A percentile compares a stretch with the other conserved stretches of the same genome.
Conservation (phyloP, 2,888 invertebrate species). For the Cosmia pyralina region DNA sequence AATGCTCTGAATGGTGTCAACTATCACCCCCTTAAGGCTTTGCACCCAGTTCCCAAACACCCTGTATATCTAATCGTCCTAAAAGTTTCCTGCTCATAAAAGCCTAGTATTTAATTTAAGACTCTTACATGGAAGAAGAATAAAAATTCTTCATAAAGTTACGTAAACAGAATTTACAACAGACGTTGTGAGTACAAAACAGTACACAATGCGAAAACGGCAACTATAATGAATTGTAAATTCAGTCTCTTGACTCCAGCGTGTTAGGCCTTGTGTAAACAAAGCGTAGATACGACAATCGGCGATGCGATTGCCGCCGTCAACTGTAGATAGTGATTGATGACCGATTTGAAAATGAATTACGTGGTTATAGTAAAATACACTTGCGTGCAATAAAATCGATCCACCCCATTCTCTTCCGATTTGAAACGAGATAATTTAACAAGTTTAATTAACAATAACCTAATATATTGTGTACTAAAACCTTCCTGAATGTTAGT, state of each 20-base stretch:
- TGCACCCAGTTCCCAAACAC: no score
- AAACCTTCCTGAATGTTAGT: no score
- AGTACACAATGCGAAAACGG: slow-evolving; percentile 23
- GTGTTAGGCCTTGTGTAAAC: slow-evolving; percentile 52
- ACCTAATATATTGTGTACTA: no score
- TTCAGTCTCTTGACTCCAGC: slow-evolving; percentile 16
- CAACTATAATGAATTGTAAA: slow-evolving; percentile 38
- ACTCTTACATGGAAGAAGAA: not conserved
- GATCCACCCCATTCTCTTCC: no score
- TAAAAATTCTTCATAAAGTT: slow-evolving; percentile 17
- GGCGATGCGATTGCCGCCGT: slow-evolving; percentile 50
- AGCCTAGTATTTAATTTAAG: not conserved
- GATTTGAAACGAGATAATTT: no score
- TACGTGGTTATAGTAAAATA: slow-evolving; percentile 29
- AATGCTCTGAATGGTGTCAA: no score
- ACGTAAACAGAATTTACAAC: slow-evolving; percentile 30
- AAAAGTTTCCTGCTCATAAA: slow-evolving; percentile 3
- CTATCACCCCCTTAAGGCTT: no score
- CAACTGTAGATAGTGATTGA: slow-evolving; percentile 59
- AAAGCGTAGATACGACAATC: slow-evolving; percentile 56
- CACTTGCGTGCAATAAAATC: no score
- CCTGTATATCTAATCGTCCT: no score
- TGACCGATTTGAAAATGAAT: slow-evolving; percentile 56
- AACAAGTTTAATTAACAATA: no score
- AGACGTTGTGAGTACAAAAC: slow-evolving; percentile 18